Evolutionary conservation across 2,888 invertebrate species (phyloP).

Genomic region (Sisyra terminalis): DNA sequence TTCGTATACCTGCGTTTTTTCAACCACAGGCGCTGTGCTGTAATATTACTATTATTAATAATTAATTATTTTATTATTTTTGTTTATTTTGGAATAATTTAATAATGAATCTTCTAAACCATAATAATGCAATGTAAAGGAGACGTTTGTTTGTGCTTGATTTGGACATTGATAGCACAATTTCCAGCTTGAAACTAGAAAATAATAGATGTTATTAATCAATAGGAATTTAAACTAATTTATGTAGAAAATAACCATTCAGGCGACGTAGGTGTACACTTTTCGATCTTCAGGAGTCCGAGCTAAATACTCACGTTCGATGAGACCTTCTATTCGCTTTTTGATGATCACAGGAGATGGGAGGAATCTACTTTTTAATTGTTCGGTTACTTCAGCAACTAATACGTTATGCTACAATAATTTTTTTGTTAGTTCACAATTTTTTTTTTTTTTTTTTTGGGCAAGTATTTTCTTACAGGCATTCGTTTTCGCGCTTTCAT

Average conservation of each 20-base stretch:
- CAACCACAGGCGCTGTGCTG: too few species aligned
- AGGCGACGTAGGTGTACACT: conserved; percentile 92
- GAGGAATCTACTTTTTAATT: conserved; percentile 90
- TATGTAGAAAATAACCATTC: conserved; percentile 19
- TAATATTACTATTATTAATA: too few species aligned
- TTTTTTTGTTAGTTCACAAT: conserved; percentile 11
- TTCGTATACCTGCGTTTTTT: too few species aligned
- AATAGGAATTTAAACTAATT: too few species aligned
- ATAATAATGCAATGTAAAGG: too few species aligned
- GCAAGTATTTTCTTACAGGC: conserved; percentile 43
- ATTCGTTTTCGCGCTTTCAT: conserved; percentile 97
- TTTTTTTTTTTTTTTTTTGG: background rate
- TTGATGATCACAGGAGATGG: conserved; percentile 97
- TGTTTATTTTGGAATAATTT: too few species aligned
- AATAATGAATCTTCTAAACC: too few species aligned
- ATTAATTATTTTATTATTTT: too few species aligned
- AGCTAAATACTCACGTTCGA: conserved; percentile 96
- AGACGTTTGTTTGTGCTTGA: too few species aligned
- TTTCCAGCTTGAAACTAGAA: too few species aligned
- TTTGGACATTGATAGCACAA: too few species aligned
- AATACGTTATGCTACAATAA: conserved; percentile 77
- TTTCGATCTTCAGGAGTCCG: conserved; percentile 95
- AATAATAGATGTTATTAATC: too few species aligned
- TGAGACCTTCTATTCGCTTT: conserved; percentile 97
- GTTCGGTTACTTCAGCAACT: conserved; percentile 94